Conservation (phyloP, 2,113 vertebrate species). For the Cebidichthys violaceus region DNA sequence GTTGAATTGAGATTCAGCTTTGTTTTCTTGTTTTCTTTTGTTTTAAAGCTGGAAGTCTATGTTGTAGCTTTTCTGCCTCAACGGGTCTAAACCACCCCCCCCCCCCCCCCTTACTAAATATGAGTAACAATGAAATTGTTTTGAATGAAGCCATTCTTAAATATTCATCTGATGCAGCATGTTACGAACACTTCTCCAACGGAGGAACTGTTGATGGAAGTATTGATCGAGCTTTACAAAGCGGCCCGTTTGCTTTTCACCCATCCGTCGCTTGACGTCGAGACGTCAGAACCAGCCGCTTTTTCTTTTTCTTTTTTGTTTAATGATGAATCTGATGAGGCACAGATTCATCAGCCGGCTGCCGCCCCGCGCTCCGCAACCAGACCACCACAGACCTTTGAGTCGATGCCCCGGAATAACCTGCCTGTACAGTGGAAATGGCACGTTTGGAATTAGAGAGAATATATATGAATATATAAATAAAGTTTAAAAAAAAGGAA, state of each 20-base stretch:
- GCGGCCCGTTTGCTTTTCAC: neutral
- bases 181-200: slow-evolving; percentile 13
- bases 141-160: slow-evolving; percentile 61
- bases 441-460: slow-evolving; percentile 76
- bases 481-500: slow-evolving; percentile 80
- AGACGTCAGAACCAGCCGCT: slow-evolving; percentile 1
- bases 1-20: slow-evolving; percentile 39
- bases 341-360: slow-evolving; percentile 8
- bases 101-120: slow-evolving; percentile 48
- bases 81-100: slow-evolving; percentile 33
- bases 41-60: slow-evolving; percentile 61
- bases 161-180: slow-evolving; percentile 41
- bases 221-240: slow-evolving; percentile 31
- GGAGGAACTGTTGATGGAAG: slow-evolving; percentile 47
- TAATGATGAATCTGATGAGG: slow-evolving; percentile 5
- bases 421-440: slow-evolving; percentile 77
- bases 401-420: slow-evolving; percentile 48
- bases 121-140: slow-evolving; percentile 44
- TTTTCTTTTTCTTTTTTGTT: neutral
- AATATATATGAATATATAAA: slow-evolving; percentile 84
- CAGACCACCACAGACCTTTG: slow-evolving; percentile 43
- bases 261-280: slow-evolving; percentile 10
- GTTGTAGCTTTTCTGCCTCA: slow-evolving; percentile 61
- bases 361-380: slow-evolving; percentile 12
- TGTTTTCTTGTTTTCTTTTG: slow-evolving; percentile 13